Base-by-base conservation (phyloP, 2,888 invertebrate species). In the Ophioninae sp. region DNA sequence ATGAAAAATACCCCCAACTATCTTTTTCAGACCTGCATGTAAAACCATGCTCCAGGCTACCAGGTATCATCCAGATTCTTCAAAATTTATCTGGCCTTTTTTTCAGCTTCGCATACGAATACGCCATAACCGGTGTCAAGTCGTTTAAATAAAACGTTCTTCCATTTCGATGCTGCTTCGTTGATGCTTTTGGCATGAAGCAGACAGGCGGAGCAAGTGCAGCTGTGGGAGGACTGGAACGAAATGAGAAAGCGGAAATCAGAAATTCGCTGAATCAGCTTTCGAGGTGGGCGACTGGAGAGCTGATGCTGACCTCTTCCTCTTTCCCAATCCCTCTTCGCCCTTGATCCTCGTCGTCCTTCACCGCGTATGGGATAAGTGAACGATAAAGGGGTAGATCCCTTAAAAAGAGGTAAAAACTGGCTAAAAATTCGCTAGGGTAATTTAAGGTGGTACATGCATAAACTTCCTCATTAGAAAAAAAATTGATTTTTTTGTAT, bases 261-360 rank as follows among this genome's bases (percentile, higher is more conserved):
- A 75, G 63, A 73, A 84, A 82, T 30, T 67, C 73, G 82, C 84
- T 84, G 81, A 84, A 84, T 84, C 84, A 82, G 84, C 84, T 77
- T 82, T 73, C 72, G 74, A 76, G 75, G 72, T 13, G 81, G 79
- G 79, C 73, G 61, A 76, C 59, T 75, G 64, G 78, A 79, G 71
- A 71, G 44, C 39, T 59, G 10, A 63, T 39, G 77, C 73, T 84
- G 81, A 84, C 81, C 75, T 81, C 83, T 71, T 84, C 63, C 79
- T 81, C 61, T n/a, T 67, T 67, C 22, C 41, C 44, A 56, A 39
- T 41, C 51, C 59, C 64, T 13, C 37, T 75, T 41, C 17, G 39
- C 76, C 17, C 23, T 64, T 58, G 71, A 44, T 44, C 44, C 44
- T 13, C 13, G 44, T 30, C 77, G 76, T 76, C 63, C 79, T 39